Conservation (phyloP, 2,888 invertebrate genomes). For the Panopea generosa region DNA sequence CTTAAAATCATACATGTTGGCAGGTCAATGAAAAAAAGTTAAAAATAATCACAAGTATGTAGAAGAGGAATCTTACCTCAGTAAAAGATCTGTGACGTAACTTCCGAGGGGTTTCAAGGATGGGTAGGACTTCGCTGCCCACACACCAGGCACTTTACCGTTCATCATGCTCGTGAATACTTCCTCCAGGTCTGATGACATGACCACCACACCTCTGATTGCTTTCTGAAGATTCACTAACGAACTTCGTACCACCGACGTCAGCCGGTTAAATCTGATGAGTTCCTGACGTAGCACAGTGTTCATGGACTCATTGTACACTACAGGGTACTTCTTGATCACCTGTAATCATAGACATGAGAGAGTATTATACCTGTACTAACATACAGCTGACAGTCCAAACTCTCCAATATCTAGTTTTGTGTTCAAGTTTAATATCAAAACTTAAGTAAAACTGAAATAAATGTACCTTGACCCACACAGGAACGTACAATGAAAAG, state of each 20-base stretch:
- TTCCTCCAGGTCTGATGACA: slow-evolving; percentile 85
- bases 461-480: too few relatives aligned
- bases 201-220: slow-evolving; percentile 85
- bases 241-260: slow-evolving; percentile 81
- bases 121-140: slow-evolving; percentile 85
- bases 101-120: slow-evolving; percentile 85
- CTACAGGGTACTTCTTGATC: slow-evolving; percentile 84
- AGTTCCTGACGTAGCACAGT: slow-evolving; percentile 85
- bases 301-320: slow-evolving; percentile 85
- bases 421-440: too few relatives aligned
- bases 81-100: slow-evolving; percentile 87
- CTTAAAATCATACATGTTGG: too few relatives aligned
- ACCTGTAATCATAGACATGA: slow-evolving; percentile 75
- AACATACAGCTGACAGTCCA: too few relatives aligned
- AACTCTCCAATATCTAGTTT: too few relatives aligned
- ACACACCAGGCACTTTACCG: slow-evolving; percentile 84
- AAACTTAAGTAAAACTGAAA: too few relatives aligned
- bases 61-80: too few relatives aligned
- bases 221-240: slow-evolving; percentile 84
- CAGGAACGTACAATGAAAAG: too few relatives aligned
- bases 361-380: not conserved
- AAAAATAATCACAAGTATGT: too few relatives aligned
- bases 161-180: slow-evolving; percentile 84
- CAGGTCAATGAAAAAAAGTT: too few relatives aligned
- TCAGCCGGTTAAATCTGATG: slow-evolving; percentile 84